Evolutionary conservation across 2,113 vertebrate species (phyloP), one percentile per base, ranked within the genome.

Genomic region (Helogale parvula): DNA sequence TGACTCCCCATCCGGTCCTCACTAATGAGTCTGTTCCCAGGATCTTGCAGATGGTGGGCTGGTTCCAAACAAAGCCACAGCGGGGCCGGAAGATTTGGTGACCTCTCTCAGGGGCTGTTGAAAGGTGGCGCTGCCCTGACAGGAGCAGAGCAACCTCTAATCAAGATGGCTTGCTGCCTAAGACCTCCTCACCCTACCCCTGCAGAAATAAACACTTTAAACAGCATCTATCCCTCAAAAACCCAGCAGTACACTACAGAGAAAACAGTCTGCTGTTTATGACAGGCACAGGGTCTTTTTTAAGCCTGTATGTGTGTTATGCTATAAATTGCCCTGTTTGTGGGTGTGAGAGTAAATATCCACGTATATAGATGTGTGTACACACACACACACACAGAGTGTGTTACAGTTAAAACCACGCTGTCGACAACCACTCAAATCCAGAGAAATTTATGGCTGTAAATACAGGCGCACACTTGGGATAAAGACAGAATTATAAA

Each of bases 311-410:
- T 77, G 57, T 95, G 69, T 93, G 76, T 86, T 93, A 35, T 88
- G 80, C 93, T 98, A 97, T 94, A 96, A 96, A 97, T 97, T 96
- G 88, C 54, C 45, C 88, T 93, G 47, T 66, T 94, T 7, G 33
- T 95, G 83, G 65, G 29, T 60, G 60, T 95, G 71, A 93, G 81
- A 96, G 96, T 96, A 96, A 93, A 96, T 85, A 94, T 41, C 92
- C 38, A 85, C 47, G 76, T 93, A 90, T 76, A 83, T 47, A 50
- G 82, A 74, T 92, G 33, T 93, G n/a, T 10, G 4, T 0, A 85
- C 15, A 66, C 19, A 94, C n/a, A 33, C 77, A 57, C 50, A 74
- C 47, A 92, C 63, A 63, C 45, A 88, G 6, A 93, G 35, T 95
- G 86, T 50, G 71, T 82, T 88, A 54, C 31, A 88, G 79, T 96